phyloP scores from a whole-genome alignment of 2,113 vertebrate species.

The Suricata suricatta region DNA sequence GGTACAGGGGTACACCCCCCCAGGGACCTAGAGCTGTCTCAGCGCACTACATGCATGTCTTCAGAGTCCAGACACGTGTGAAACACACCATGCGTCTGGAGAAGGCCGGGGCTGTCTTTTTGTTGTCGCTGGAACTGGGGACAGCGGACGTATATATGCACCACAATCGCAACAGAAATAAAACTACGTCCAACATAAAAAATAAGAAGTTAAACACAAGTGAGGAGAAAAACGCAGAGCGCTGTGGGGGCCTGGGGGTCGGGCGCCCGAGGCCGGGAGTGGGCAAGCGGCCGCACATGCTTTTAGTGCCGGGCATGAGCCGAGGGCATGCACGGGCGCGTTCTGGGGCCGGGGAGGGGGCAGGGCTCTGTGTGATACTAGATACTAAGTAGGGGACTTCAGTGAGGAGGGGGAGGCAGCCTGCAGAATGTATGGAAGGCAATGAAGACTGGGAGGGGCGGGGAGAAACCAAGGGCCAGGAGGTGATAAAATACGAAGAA shows the following conservation, averaged over 20 bases:
- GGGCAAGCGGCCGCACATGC: slow-evolving; percentile 87
- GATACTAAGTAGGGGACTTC: slow-evolving; percentile 58
- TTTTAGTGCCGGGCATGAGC: slow-evolving; percentile 86
- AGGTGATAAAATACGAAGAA: slow-evolving; percentile 93
- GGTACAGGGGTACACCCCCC: slow-evolving; percentile 90
- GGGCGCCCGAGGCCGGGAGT: slow-evolving; percentile 83
- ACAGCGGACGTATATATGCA: slow-evolving; percentile 85
- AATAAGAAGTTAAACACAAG: slow-evolving; percentile 68
- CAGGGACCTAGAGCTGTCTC: slow-evolving; percentile 88
- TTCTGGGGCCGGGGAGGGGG: slow-evolving; percentile 80
- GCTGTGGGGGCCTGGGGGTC: slow-evolving; percentile 80
- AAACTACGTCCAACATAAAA: slow-evolving; percentile 84
- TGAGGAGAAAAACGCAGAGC: slow-evolving; percentile 84
- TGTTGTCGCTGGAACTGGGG: slow-evolving; percentile 85
- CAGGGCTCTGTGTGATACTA: neutral
- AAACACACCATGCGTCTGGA: slow-evolving; percentile 90
- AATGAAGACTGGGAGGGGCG: slow-evolving; percentile 83
- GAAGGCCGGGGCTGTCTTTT: slow-evolving; percentile 87
- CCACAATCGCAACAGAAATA: slow-evolving; percentile 85
- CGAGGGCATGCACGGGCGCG: slow-evolving; percentile 92
- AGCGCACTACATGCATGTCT: slow-evolving; percentile 93
- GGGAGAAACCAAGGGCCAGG: slow-evolving; percentile 86
- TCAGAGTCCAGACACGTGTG: slow-evolving; percentile 94
- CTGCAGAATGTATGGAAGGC: slow-evolving; percentile 89
- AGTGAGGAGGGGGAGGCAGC: slow-evolving; percentile 77